A percentile compares a stretch with the other conserved stretches of the same genome.
Evolutionary conservation across 2,888 invertebrate genomes (phyloP).

Genomic region (Lasioglossum zephyrum): DNA sequence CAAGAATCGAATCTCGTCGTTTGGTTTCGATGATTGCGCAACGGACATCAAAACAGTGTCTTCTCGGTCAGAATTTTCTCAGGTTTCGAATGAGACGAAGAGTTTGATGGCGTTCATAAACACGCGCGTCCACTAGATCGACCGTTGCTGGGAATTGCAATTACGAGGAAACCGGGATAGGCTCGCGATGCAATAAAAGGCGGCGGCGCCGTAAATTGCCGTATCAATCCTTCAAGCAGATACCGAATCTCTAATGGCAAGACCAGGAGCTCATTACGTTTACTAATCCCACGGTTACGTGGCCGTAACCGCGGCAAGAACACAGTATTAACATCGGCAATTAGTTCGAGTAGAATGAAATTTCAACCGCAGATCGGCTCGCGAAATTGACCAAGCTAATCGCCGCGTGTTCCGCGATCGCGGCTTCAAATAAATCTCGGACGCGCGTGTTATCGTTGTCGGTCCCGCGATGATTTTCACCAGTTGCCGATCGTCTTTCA

Average conservation of each 20-base stretch:
- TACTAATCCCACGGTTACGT: conserved; percentile 52
- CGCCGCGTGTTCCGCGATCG: conserved; percentile 15
- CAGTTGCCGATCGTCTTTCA: not conserved
- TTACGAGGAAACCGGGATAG: conserved; percentile 27
- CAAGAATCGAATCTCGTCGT: not conserved
- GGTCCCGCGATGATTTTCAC: conserved; percentile 3
- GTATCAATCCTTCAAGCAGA: conserved; percentile 60
- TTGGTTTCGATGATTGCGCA: too few species aligned
- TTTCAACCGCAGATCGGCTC: conserved; percentile 41
- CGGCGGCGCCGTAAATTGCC: conserved; percentile 42
- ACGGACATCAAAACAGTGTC: not conserved
- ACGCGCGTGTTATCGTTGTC: conserved; percentile 4
- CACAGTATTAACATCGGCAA: conserved; percentile 53
- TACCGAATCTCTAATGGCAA: conserved; percentile 55
- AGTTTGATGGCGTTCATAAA: not conserved
- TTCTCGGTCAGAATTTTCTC: not conserved
- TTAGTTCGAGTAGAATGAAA: conserved; percentile 64
- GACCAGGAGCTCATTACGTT: conserved; percentile 57
- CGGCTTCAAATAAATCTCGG: conserved; percentile 15
- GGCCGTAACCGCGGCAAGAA: conserved; percentile 32
- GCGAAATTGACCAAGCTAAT: conserved; percentile 57
- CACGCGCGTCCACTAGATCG: not conserved
- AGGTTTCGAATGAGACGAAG: not conserved
- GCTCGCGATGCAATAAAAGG: conserved; percentile 28
- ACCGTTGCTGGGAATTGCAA: conserved; percentile 10